Base-by-base conservation (phyloP, 2,888 invertebrate genomes). In the Bellardia bayeri region DNA sequence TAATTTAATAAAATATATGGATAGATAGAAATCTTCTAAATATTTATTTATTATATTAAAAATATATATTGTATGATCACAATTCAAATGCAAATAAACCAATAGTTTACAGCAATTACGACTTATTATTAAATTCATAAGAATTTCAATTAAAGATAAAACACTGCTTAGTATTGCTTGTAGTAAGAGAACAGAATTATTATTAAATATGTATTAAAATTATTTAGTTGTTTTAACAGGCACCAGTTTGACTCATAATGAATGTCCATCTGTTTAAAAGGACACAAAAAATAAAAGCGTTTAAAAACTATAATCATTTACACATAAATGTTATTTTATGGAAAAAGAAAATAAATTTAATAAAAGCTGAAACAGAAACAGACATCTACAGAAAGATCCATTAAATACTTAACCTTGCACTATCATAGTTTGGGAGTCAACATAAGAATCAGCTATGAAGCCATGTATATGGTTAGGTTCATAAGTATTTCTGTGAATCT, bases 401-500 rank as follows among this genome's bases (percentile, higher is more conserved):
- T 82, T 87, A 83, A 83, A 83, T 75, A 86, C 80, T 86, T 86
- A 83, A 84, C 64, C 83, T 81, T 81, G 79, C 54, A 76, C 58
- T 80, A 75, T 69, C 69, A 85, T 30, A 69, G 61, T 72, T 83
- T 74, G 56, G 66, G 51, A 72, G 68, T 85, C 68, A 81, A 75
- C 40, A 78, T 16, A 8, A 63, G 49, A 9, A 78, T 68, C 68
- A 74, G 79, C 61, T 72, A 63, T 54, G 23, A 37, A 16, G 1
- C 23, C 23, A 30, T 4, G 54, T 23, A 14, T 33, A 51, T 72
- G 54, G 8, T 30, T 3, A n/a, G 40, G 23, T 63, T 51, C 13
- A 33, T 58, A 69, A 58, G 16, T 40, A n/a, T 56, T 61, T 75
- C 61, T 37, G 30, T 45, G 61, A 49, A 58, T 56, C 51, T n/a